Percentiles rank a stretch among this genome's conserved stretches.
phyloP scores from a whole-genome alignment of 2,113 vertebrate species.

The Panthera uncia region DNA sequence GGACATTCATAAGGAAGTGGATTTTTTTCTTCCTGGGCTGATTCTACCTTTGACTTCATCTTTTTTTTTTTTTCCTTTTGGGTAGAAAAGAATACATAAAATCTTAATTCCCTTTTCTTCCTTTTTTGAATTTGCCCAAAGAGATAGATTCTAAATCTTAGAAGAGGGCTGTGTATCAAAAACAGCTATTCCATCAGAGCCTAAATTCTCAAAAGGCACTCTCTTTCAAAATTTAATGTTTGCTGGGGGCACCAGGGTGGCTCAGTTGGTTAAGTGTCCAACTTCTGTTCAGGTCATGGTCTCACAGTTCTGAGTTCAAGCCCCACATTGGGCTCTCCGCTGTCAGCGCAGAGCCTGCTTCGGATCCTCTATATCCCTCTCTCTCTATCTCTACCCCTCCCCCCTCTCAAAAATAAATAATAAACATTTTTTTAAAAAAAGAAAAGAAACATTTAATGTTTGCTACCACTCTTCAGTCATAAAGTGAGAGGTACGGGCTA shows the following conservation, averaged over 20 bases:
- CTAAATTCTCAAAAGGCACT: not conserved
- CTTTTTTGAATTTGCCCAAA: not conserved
- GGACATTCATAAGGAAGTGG: not conserved
- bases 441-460: not conserved
- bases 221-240: not conserved
- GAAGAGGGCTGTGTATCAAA: not conserved
- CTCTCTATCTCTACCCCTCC: too few relatives aligned
- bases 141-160: not conserved
- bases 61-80: not conserved
- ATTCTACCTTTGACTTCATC: not conserved
- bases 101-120: not conserved
- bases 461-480: not conserved
- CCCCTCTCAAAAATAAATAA: too few relatives aligned
- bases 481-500: not conserved
- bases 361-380: too few relatives aligned
- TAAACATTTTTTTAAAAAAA: too few relatives aligned
- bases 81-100: not conserved
- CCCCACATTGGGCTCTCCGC: too few relatives aligned
- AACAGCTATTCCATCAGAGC: not conserved
- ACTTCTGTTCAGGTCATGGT: too few relatives aligned
- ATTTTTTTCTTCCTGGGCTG: not conserved
- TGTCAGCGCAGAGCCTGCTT: too few relatives aligned
- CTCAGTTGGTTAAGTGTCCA: too few relatives aligned
- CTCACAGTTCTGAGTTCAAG: too few relatives aligned
- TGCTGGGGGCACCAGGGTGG: not conserved